Evolutionary conservation across 2,113 vertebrate species (phyloP).

Genomic region (Saccopteryx leptura): DNA sequence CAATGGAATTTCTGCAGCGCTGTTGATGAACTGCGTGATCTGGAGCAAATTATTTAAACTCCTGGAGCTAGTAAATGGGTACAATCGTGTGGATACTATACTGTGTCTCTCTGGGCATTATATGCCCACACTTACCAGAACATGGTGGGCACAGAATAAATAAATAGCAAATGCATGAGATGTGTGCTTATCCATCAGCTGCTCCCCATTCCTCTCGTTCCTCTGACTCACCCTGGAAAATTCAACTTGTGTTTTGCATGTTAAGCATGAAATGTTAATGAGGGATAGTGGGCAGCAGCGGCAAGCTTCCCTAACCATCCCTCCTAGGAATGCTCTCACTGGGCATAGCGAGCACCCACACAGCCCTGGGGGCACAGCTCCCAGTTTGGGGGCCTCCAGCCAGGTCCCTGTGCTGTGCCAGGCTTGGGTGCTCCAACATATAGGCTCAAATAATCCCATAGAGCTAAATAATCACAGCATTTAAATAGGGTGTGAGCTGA

Average conservation of each 20-base stretch:
- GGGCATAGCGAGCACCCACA: background rate
- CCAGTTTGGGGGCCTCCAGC: background rate
- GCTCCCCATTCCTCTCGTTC: conserved; percentile 43
- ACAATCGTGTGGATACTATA: background rate
- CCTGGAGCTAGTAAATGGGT: background rate
- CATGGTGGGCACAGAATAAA: background rate
- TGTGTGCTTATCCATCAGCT: background rate
- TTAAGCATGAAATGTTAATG: conserved; percentile 1
- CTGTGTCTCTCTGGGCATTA: background rate
- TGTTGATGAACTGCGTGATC: background rate
- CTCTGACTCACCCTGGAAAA: conserved; percentile 40
- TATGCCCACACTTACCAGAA: background rate
- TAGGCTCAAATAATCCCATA: background rate
- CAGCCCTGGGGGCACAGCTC: background rate
- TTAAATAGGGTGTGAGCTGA: background rate
- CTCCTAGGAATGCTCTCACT: background rate
- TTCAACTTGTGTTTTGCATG: background rate
- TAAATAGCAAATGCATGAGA: background rate
- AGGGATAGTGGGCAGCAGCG: background rate
- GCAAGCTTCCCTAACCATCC: background rate
- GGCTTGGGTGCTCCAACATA: background rate
- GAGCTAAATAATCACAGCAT: background rate
- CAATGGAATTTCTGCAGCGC: background rate
- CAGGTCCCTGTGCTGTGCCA: background rate
- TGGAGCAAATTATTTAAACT: background rate